Evolutionary conservation across 2,888 invertebrate genomes (phyloP), one percentile per base, ranked within the genome.

Genomic region (Pocota personata): DNA sequence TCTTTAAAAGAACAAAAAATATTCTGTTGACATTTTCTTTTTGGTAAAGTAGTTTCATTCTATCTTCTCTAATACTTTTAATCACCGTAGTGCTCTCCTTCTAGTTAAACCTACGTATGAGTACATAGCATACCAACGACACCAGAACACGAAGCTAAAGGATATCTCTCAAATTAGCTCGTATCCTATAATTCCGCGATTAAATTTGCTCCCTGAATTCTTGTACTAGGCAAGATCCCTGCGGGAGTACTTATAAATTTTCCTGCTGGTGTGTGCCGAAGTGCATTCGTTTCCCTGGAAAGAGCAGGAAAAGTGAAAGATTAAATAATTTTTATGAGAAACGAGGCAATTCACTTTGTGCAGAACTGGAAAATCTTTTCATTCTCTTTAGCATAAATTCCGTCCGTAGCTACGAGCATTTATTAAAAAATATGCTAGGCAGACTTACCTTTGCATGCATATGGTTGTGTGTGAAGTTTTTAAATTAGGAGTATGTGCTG

Each of bases 311-410:
- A n/a, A 52, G 52, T 52, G 27, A 52, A 57, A 57, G 19, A 32
- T 57, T 57, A 32, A 57, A 57, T 35, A 32, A 57, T 57, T 57
- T 35, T 19, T 19, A 12, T 16, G 57, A 57, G 57, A 32, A 30
- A 57, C 32, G 57, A 35, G 32, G 10, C 21, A 24, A 32, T 57
- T 57, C 57, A 57, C 30, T 30, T 57, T 6, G 4, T 35, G 14
- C n/a, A 16, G 19, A 57, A 32, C 52, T 27, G 57, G 35, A 32
- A 14, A 35, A 57, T 35, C 32, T 19, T 57, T 57, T 32, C 10
- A 19, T 35, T 35, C 30, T 32, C 52, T 19, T 4, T 32, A n/a
- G 48, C 48, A 48, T 16, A 46, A 16, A 46, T 6, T 2, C 40
- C 6, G 14, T 16, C 8, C 19, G 5, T 16, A n/a, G 14, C 14